These are phyloP conservation scores for human DNA, from an alignment of 2,113 vertebrate species.

Conservation along the genomic window GRCh38 chr3:58293001-58293500, in stretches of 20 bases:
- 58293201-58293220: background rate
- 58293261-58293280: background rate
- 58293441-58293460: background rate
- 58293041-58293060: fast-evolving
- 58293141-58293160: background rate
- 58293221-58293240: background rate
- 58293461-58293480: background rate
- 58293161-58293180: background rate
- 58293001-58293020: background rate
- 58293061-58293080: no score
- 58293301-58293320: background rate
- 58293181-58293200: background rate
- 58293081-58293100: background rate
- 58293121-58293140: background rate
- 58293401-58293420: background rate
- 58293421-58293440: background rate
- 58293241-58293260: background rate
- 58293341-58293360: background rate
- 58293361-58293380: background rate
- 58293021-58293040: background rate
- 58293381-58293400: background rate
- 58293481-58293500: background rate
- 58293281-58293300: background rate
- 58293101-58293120: background rate
- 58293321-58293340: background rate